Base-by-base conservation (phyloP, 2,113 vertebrate species). In the Rynchops niger region DNA sequence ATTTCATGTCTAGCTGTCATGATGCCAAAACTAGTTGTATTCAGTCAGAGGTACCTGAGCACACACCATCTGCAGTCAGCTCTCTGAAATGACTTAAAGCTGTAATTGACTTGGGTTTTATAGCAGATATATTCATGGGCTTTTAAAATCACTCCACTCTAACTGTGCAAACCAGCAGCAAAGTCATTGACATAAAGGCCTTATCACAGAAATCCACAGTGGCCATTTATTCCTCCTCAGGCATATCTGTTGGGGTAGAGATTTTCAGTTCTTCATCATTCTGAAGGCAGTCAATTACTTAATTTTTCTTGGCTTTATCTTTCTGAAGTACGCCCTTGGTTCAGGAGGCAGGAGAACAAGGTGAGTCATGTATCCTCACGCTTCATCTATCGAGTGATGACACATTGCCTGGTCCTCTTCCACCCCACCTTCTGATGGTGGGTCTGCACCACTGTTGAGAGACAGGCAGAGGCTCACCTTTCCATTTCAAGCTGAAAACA, bases 71-170 rank as follows among this genome's bases (percentile, higher is more conserved):
- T 91, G 34, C 36, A 69, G 49, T 80, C 56, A 84, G 56, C 34
- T 93, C 43, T 72, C 66, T 61, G 66, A 91, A 93, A 73, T 47
- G 15, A 86, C 29, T 81, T 92, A 78, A 65, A 89, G 26, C 29
- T 72, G 72, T 84, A 94, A 85, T 36, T 94, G 83, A 89, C 50
- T 66, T 58, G 11, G 11, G 30, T 87, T 38, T 40, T 91, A 79
- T 0, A 94, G 73, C 12, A 85, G 73, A 65, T 72, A 52, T 15
- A 56, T 49, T 22, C 20, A 82, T 23, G 22, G 58, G 7, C 32
- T 91, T 92, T 94, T 93, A 59, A 93, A 94, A 87, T 65, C 29
- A 67, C 49, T 66, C 12, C 17, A 11, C 66, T 63, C 58, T 42
- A 77, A 45, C 34, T 32, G 59, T 62, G 62, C 32, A 86, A 94